Base-by-base conservation (phyloP, 2,888 invertebrate genomes). In the Dilophus febrilis region DNA sequence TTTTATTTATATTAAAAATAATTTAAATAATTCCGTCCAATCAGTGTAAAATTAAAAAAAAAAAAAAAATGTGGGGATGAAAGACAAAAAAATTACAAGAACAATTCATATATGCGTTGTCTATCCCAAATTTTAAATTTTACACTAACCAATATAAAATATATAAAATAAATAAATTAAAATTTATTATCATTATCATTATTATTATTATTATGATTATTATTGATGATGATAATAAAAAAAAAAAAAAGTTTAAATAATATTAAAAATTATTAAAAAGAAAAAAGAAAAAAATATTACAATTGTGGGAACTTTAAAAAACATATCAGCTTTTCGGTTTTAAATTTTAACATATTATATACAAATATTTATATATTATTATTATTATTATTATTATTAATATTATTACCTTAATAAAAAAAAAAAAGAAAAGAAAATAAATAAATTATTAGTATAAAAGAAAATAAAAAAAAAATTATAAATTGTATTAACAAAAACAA, bases 321-420 rank as follows among this genome's bases (percentile, higher is more conserved):
- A 37, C 37, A 37, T 37, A 37, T 37, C 37, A 37, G 37, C 37
- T 37, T 37, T 37, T 37, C 30, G 18, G 37, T 30, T 37, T 37
- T 19, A 19, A 8, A 19, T 31, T 37, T 37, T 37, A n/a, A 29
- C 29, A 29, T 11, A n/a, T 29, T 8, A 13, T 8, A 29, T 11
- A 29, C n/a, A 29, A 29, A 29, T 22, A 29, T 13, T 8, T 29
- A 29, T 29, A 8, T 29, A n/a, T 8, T n/a, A 29, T n/a, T n/a
- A 29, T n/a, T 7, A 29, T n/a, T 8, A 29, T n/a, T 8, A n/a
- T 8, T n/a, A 29, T 4, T 29, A 29, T 8, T 29, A 29, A 29
- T 13, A 29, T 8, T 11, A 29, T 8, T n/a, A 29, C 4, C 4
- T n/a, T 29, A n/a, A 11, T 29, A n/a, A 29, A n/a, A 13, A n/a